Evolutionary conservation across 2,797 vertebrate species (phyloP), one percentile per base, ranked within the genome.

Genomic region (Atherinosoma microstoma): DNA sequence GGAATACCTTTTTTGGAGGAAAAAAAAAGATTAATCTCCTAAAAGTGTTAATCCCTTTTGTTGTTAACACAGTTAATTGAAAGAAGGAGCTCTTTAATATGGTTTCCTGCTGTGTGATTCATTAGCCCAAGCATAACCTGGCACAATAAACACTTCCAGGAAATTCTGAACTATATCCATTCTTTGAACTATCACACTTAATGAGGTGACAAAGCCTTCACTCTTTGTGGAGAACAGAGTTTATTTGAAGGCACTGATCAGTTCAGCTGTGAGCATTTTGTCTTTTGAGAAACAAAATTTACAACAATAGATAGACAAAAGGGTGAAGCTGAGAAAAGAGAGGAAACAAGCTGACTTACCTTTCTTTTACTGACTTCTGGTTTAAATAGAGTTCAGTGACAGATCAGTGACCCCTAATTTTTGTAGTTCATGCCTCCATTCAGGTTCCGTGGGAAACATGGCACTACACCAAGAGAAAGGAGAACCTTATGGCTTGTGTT

Each of bases 31-130:
- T 42, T 63, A 73, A 32, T 85, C 68, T 82, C 62, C 56, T 65
- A 69, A 2, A 58, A 73, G 72, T 70, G 84, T 80, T 91, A 89
- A 90, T 90, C 86, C 82, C 40, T 68, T 87, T 84, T 91, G 83
- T 92, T 91, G 76, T 90, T 91, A 87, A 89, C 65, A 4, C 49
- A 87, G 87, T 83, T 91, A 91, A 93, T 92, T 92, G 87, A 88
- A 88, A 86, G 82, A 93, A 87, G 70, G 84, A 85, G 85, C 73
- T 82, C 66, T 87, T 79, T 86, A 84, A 91, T 87, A 72, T 34
- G 73, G 64, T 75, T 78, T 64, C 89, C 85, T 71, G 75, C 88
- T 88, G 87, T 68, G 87, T 76, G 69, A 85, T 87, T 87, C 84
- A 78, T 86, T 88, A 82, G 76, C 70, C 72, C 58, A 40, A 83